phyloP scores from a whole-genome alignment of 2,888 invertebrate species.

The Eristalinus aeneus region DNA sequence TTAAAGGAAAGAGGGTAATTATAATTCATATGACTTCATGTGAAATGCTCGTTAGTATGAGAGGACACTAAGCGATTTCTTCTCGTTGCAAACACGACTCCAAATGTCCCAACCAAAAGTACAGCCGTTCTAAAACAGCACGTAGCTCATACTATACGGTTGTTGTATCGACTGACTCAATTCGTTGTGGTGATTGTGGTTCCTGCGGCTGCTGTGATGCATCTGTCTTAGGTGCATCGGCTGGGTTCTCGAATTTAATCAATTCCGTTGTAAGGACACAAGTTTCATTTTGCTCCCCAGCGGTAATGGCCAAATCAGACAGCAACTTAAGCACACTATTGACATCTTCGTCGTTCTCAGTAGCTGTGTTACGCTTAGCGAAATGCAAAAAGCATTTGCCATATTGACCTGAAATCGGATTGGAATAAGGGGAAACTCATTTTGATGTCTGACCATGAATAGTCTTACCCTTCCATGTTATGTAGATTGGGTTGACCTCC shows the following conservation, averaged over 20 bases:
- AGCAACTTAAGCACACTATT: slow-evolving; percentile 78
- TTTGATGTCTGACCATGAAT: slow-evolving; percentile 7
- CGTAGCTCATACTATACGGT: slow-evolving; percentile 80
- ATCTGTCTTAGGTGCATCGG: slow-evolving; percentile 64
- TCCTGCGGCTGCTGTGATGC: slow-evolving; percentile 28
- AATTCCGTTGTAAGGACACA: slow-evolving; percentile 78
- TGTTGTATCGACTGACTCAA: slow-evolving; percentile 80
- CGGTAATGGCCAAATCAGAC: slow-evolving; percentile 74
- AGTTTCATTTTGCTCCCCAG: slow-evolving; percentile 74
- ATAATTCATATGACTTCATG: slow-evolving; percentile 70
- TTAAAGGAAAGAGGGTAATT: slow-evolving; percentile 40
- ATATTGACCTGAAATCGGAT: slow-evolving; percentile 82
- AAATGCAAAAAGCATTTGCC: slow-evolving; percentile 89
- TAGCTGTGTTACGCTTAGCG: slow-evolving; percentile 83
- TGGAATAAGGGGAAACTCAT: background rate
- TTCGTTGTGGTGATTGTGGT: slow-evolving; percentile 72
- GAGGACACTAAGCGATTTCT: slow-evolving; percentile 74
- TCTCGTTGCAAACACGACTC: slow-evolving; percentile 78
- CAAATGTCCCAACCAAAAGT: slow-evolving; percentile 78
- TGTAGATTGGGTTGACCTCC: slow-evolving; percentile 88
- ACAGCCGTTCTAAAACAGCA: slow-evolving; percentile 78
- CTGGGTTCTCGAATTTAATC: slow-evolving; percentile 74
- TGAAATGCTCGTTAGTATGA: slow-evolving; percentile 68
- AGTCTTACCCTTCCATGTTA: slow-evolving; percentile 85
- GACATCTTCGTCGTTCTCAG: slow-evolving; percentile 78